Conservation (phyloP, 2,888 invertebrate genomes). For the Cephalotes varians region DNA sequence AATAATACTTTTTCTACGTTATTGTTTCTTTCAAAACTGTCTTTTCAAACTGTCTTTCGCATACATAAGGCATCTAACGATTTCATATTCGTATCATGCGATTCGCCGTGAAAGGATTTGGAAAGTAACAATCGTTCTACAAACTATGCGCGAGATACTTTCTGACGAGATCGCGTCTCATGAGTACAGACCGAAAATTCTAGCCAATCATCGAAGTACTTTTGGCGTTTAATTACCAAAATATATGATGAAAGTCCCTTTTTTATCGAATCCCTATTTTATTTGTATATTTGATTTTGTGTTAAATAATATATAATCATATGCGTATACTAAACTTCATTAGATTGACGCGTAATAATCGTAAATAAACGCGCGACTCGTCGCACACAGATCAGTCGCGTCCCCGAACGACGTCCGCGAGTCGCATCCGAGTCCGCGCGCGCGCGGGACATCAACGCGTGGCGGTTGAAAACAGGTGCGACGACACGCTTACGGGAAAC, state of each 20-base stretch:
- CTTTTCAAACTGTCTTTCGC: background rate
- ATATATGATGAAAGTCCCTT: too few relatives aligned
- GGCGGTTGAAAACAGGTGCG: constrained; percentile 42
- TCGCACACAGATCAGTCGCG: background rate
- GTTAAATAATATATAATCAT: background rate
- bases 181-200: background rate
- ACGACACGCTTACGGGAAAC: background rate
- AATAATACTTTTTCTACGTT: background rate
- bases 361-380: background rate
- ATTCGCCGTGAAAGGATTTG: background rate
- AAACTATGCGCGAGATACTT: background rate
- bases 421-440: background rate
- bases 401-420: background rate
- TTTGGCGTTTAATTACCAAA: background rate
- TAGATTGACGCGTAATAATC: background rate
- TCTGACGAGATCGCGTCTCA: background rate
- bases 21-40: background rate
- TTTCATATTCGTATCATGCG: background rate
- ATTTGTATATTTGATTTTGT: background rate
- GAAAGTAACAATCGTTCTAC: background rate
- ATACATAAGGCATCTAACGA: background rate
- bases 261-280: too few relatives aligned
- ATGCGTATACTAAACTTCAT: background rate
- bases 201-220: background rate
- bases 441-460: constrained; percentile 21